These are phyloP conservation scores for Halcyon badia DNA, from an alignment of 2,797 vertebrate genomes.

Conservation along the genomic window DNA sequence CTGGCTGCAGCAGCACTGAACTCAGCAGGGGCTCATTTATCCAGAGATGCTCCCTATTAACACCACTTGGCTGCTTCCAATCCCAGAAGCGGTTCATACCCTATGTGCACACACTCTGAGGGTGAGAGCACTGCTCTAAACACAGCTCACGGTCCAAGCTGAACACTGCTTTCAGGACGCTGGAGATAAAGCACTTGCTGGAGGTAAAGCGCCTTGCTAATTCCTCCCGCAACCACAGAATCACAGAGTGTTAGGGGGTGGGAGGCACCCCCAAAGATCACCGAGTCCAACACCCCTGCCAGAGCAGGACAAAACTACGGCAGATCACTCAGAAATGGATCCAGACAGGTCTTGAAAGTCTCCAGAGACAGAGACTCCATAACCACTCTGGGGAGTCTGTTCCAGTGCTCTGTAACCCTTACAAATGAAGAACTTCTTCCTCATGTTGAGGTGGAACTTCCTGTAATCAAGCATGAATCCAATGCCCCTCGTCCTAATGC, in stretches of 20 bases:
- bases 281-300: too few relatives aligned
- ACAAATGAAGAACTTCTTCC: too few relatives aligned
- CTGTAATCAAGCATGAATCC: too few relatives aligned
- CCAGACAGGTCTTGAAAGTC: too few relatives aligned
- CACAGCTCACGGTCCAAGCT: accelerated
- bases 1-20: not conserved
- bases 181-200: not conserved
- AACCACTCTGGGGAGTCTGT: too few relatives aligned
- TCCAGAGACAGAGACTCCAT: too few relatives aligned
- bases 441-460: too few relatives aligned
- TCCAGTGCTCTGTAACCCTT: too few relatives aligned
- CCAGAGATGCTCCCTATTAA: not conserved
- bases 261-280: too few relatives aligned
- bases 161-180: not conserved
- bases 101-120: not conserved
- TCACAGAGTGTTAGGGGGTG: too few relatives aligned
- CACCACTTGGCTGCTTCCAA: not conserved
- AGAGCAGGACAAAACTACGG: too few relatives aligned
- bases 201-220: not conserved
- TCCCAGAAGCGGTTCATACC: not conserved
- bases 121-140: not conserved
- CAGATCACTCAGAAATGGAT: too few relatives aligned
- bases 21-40: not conserved
- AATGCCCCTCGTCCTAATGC: not conserved
- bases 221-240: not conserved